Conservation (phyloP, 2,113 vertebrate genomes). For the Pangasianodon hypophthalmus region DNA sequence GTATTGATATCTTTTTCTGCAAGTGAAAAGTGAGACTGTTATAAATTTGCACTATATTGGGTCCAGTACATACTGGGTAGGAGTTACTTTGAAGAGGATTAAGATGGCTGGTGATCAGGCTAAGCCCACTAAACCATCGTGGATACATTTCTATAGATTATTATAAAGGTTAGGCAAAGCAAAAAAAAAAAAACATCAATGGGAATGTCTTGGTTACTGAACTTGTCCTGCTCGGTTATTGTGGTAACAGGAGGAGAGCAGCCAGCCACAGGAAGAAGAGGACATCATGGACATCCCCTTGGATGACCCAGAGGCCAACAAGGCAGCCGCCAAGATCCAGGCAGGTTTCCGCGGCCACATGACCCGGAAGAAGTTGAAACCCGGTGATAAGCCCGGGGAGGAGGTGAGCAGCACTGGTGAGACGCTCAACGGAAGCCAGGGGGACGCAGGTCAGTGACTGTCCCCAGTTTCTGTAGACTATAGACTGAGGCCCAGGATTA, state of each 20-base stretch:
- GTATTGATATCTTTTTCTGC: not conserved
- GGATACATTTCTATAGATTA: not conserved
- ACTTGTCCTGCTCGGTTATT: not conserved
- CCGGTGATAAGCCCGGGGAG: constrained; percentile 84
- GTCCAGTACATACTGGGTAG: no score
- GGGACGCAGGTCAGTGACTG: constrained; percentile 66
- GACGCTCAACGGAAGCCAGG: constrained; percentile 68
- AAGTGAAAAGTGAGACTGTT: not conserved
- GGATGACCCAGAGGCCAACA: constrained; percentile 94
- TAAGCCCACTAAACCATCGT: not conserved
- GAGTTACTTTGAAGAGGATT: not conserved
- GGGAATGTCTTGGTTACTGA: constrained; percentile 9
- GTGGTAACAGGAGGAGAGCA: constrained; percentile 84
- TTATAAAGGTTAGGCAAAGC: not conserved
- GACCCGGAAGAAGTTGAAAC: constrained; percentile 99
- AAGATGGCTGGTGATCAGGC: not conserved
- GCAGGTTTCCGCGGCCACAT: constrained; percentile 98
- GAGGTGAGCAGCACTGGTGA: constrained; percentile 85
- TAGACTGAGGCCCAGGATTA: not conserved
- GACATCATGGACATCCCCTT: constrained; percentile 97
- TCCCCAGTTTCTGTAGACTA: constrained; percentile 57
- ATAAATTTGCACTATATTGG: not conserved
- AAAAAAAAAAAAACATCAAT: not conserved
- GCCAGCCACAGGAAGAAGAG: constrained; percentile 86
- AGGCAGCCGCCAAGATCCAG: constrained; percentile 96